Evolutionary conservation across 2,888 invertebrate genomes (phyloP).

Genomic region (Lithophane semibrunnea): DNA sequence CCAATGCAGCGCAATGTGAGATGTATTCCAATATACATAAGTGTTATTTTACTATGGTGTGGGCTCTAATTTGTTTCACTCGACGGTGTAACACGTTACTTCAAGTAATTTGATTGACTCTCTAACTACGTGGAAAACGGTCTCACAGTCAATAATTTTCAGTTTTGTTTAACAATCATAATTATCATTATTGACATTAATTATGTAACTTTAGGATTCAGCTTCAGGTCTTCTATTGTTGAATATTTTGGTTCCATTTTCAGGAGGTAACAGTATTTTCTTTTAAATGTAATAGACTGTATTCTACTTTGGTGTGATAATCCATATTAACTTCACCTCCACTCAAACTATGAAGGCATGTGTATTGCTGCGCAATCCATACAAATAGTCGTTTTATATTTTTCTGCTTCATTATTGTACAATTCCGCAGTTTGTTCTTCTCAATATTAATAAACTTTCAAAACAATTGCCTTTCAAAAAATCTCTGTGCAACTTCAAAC

Average conservation of each 20-base stretch:
- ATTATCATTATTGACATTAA: not conserved
- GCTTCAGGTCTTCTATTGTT: not conserved
- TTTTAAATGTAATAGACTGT: not conserved
- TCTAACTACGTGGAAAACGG: conserved; percentile 25
- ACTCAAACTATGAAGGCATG: not conserved
- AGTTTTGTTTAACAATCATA: conserved; percentile 9
- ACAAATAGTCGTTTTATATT: not conserved
- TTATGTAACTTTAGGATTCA: not conserved
- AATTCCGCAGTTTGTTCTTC: conserved; percentile 4
- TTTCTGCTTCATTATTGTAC: not conserved
- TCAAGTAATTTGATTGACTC: conserved; percentile 35
- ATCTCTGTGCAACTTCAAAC: conserved; percentile 26
- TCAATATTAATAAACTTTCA: conserved; percentile 22
- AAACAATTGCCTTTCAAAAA: conserved; percentile 23
- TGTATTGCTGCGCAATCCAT: conserved; percentile 3
- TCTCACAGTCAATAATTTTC: conserved; percentile 15
- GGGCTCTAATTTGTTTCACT: conserved; percentile 32
- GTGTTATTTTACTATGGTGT: conserved; percentile 12
- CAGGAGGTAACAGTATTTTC: not conserved
- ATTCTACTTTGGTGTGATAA: not conserved
- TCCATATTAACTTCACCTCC: not conserved
- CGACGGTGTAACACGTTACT: conserved; percentile 27
- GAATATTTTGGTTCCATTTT: conserved; percentile 11
- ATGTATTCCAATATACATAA: not conserved
- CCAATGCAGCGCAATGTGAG: conserved; percentile 10